Base-by-base conservation (phyloP, 2,888 invertebrate species). In the Dusona sp. region DNA sequence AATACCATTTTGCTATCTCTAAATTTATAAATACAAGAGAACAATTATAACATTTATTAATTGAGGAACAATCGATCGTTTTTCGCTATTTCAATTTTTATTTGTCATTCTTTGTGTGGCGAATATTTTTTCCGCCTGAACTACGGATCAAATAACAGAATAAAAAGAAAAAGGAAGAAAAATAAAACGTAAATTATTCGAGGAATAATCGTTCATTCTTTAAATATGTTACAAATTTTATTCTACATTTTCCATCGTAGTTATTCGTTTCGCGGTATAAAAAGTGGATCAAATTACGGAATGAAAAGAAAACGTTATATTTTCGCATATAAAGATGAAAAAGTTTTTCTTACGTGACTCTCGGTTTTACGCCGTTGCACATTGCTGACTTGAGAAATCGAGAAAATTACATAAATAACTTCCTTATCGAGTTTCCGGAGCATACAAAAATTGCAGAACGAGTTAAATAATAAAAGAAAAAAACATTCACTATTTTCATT, bases 351-450 rank as follows among this genome's bases (percentile, higher is more conserved):
- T 45, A 75, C 70, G 64, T 81, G 84, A 75, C 64, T 79, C 54
- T 70, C n/a, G 51, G 54, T 64, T 54, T 83, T 70, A 77, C 75
- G 36, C 48, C 48, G 77, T 25, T 79, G 74, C 79, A 64, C 73
- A 61, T 54, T 68, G 61, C 38, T 29, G 79, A 45, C 64, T 80
- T 73, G 80, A 51, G 80, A 80, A 68, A 57, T 78, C 73, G 38
- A 38, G 73, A 68, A 73, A 78, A 82, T 85, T 73, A 85, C 81
- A 85, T 78, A 85, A 81, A 81, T 61, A 48, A 29, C 67, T 67
- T 61, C 73, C 78, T 81, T 78, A 78, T 85, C 78, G 78, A 54
- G 33, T 64, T 80, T 80, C 61, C 84, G 75, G 70, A 42, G 79
- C 57, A 67, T 22, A 25, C 65, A 78, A 72, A 54, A 29, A 65